Base-by-base conservation (phyloP, 2,113 vertebrate species). In the Odontophorus gujanensis region DNA sequence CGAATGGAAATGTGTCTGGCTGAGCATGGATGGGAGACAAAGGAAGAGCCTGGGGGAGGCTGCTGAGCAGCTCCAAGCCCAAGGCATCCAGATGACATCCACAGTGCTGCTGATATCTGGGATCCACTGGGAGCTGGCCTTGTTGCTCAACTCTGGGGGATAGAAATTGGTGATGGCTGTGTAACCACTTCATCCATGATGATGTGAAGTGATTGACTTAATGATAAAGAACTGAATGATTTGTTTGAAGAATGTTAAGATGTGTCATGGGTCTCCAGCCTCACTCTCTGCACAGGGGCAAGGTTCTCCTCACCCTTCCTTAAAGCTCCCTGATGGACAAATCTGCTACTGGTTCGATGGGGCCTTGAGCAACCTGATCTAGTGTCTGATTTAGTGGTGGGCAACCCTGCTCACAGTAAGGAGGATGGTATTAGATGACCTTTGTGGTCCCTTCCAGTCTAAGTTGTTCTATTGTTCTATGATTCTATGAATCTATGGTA, bases 151-250 rank as follows among this genome's bases (percentile, higher is more conserved):
- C 45, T 72, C 18, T 34, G 42, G 53, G n/a, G 36, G 3, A 53
- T 0, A 0, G 2, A 51, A 43, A 13, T 48, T 34, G 71, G 18
- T 74, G 55, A 26, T 0, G 22, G 4, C 65, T 48, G 10, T 74
- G 36, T 65, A 91, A 38, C 62, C 13, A 32, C 34, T 88, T 73
- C 47, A 67, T 51, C 77, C 7, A 0, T 13, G 30, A 42, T 25
- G 15, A 83, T 51, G 67, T 57, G 34, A 75, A 57, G 48, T 21
- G 36, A 50, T 47, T 69, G 67, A 47, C 19, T 14, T 71, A 50
- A 66, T 36, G 34, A 63, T 51, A 61, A 72, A 38, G 43, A 43
- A 20, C 28, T 61, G 40, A 78, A n/a, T 65, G 38, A 47, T 72
- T 61, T 43, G 11, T 32, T 8, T 32, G 40, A 90, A 78, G 45